Evolutionary conservation across 2,888 invertebrate species (phyloP).

Genomic region (Plutella xylostella): DNA sequence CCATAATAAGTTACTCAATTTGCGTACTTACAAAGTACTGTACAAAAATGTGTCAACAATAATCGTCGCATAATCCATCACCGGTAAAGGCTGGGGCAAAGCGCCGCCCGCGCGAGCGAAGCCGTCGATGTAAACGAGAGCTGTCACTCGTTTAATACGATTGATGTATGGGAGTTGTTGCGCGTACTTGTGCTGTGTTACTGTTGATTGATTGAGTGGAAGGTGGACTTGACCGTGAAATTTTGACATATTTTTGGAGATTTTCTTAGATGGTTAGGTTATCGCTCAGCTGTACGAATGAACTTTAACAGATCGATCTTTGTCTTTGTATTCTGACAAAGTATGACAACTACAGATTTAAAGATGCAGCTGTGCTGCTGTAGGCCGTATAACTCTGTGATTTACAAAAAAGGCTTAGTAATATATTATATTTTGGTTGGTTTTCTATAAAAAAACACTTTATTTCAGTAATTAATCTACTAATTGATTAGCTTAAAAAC

Average conservation of each 20-base stretch:
- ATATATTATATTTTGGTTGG: no score
- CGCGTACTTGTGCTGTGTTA: constrained; percentile 35
- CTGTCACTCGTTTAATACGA: constrained; percentile 47
- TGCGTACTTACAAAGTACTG: constrained; percentile 64
- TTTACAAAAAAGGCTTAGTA: no score
- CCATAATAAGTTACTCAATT: no score
- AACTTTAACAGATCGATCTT: neutral
- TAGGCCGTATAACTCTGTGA: no score
- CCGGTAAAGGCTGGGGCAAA: constrained; percentile 33
- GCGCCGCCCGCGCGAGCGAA: neutral
- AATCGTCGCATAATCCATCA: constrained; percentile 64
- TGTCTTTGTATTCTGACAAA: no score
- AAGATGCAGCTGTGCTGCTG: no score
- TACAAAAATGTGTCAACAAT: constrained; percentile 49
- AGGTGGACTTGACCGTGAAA: neutral
- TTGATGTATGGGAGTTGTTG: constrained; percentile 39
- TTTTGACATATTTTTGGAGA: neutral
- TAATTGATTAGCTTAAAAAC: no score
- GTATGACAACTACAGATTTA: no score
- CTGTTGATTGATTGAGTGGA: constrained; percentile 19
- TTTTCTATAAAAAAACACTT: no score
- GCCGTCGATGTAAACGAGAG: constrained; percentile 4
- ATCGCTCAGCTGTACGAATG: no score
- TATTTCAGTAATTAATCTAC: no score
- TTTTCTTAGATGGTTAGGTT: neutral